Base-by-base conservation (phyloP, 2,888 invertebrate genomes). In the Drosophila macrothrix region DNA sequence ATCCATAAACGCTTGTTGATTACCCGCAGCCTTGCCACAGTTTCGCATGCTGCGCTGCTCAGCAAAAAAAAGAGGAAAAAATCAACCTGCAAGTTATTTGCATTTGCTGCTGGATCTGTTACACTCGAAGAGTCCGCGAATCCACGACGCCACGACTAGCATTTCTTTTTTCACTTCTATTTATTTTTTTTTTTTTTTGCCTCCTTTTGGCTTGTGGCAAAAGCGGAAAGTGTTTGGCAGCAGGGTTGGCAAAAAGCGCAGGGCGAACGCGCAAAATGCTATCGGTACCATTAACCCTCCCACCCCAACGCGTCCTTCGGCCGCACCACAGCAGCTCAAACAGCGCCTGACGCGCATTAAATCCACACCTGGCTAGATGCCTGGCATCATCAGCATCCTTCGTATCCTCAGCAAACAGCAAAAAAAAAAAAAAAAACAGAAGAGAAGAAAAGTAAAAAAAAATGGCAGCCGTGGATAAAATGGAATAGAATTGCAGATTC, bases 401-500 rank as follows among this genome's bases (percentile, higher is more conserved):
- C 41, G 56, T 16, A 71, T 80, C 67, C 50, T 67, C n/a, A 61
- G 61, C 67, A 54, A 50, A 46, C 54, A 50, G 67, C 52, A 31
- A 49, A 68, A 52, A 25, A 28, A 14, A 39, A 14, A 39, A 12
- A 12, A 0, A 9, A 29, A 31, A 9, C 9, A 9, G 29, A 29
- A 14, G 14, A 67, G 14, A n/a, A 19, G 3, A 0, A 29, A 6
- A n/a, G n/a, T n/a, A 29, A 31, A 1, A n/a, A 67, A 60, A 67
- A 60, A 41, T 58, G 62, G 65, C 46, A 64, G 59, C 22, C 50
- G 53, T 53, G 70, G 56, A 65, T 76, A 73, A 78, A 88, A 82
- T 80, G 89, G 80, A 88, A 85, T 87, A 83, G 83, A 90, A 90
- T 84, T 87, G 88, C 88, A 88, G 90, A 90, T 90, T 90, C 90